Evolutionary conservation across 2,888 invertebrate species (phyloP).

Genomic region (Emmelina monodactyla): DNA sequence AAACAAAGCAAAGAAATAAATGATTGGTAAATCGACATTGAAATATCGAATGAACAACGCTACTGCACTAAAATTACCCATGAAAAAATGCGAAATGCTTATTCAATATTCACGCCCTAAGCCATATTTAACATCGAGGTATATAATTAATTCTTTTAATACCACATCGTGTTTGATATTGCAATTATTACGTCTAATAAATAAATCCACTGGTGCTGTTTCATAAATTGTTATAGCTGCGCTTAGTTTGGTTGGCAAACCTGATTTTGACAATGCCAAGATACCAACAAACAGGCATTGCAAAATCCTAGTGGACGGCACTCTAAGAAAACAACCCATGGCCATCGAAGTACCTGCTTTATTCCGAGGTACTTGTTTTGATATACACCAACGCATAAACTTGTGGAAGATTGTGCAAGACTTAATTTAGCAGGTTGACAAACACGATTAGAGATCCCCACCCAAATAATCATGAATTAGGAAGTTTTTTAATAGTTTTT

Average conservation of each 20-base stretch:
- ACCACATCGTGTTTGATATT: neutral
- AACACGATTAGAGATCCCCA: neutral
- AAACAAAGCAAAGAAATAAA: too few relatives aligned
- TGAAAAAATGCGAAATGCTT: neutral
- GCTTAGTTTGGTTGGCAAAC: neutral
- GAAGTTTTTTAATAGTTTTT: too few relatives aligned
- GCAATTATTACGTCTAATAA: neutral
- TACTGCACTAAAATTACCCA: neutral
- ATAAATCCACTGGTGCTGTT: neutral
- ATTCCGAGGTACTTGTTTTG: neutral
- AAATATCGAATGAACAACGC: neutral
- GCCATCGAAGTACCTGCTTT: neutral
- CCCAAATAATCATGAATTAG: too few relatives aligned
- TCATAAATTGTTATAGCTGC: slow-evolving; percentile 1
- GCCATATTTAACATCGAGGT: neutral
- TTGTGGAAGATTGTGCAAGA: neutral
- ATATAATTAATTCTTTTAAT: neutral
- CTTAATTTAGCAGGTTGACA: neutral
- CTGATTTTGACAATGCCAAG: neutral
- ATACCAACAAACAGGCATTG: neutral
- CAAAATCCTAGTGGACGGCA: neutral
- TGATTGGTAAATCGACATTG: too few relatives aligned
- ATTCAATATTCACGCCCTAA: neutral
- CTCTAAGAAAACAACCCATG: neutral
- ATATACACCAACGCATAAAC: slow-evolving; percentile 9